These are phyloP conservation scores for Thamnophis sirtalis DNA, from an alignment of 2,113 vertebrate genomes.

Conservation along the genomic window DNA sequence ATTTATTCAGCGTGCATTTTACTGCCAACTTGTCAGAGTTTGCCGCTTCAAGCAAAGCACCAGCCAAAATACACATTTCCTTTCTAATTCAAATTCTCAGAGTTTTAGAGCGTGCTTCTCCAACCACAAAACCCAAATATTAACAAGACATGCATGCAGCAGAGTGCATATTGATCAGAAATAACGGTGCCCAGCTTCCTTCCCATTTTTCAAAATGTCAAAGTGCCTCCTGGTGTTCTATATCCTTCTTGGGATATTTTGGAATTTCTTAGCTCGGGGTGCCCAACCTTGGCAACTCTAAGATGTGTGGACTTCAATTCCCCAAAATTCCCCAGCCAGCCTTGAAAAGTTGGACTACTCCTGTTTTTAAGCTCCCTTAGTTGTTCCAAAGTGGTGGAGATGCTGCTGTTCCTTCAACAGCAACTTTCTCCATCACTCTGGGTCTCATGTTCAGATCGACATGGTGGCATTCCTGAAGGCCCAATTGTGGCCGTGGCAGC, in stretches of 20 bases:
- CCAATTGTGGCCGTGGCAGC: no score
- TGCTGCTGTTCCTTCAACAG: not conserved
- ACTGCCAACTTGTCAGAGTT: not conserved
- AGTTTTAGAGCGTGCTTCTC: not conserved
- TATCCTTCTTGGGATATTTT: not conserved
- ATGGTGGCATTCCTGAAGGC: no score
- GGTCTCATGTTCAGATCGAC: not conserved
- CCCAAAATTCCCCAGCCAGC: no score
- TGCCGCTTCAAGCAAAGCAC: not conserved
- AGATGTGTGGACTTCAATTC: no score
- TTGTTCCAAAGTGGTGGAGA: not conserved
- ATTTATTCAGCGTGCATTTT: not conserved
- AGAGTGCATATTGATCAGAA: not conserved
- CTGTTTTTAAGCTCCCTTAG: not conserved
- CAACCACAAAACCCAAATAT: not conserved
- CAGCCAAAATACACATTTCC: not conserved
- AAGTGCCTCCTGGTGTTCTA: not conserved
- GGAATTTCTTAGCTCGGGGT: not conserved
- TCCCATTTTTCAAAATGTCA: not conserved
- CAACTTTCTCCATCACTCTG: not conserved
- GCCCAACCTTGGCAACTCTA: no score
- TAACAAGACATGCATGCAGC: not conserved
- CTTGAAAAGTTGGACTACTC: no score
- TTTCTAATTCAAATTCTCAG: not conserved
- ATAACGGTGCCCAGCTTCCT: not conserved